phyloP scores from a whole-genome alignment of 2,113 vertebrate genomes.

The Sialia sialis region DNA sequence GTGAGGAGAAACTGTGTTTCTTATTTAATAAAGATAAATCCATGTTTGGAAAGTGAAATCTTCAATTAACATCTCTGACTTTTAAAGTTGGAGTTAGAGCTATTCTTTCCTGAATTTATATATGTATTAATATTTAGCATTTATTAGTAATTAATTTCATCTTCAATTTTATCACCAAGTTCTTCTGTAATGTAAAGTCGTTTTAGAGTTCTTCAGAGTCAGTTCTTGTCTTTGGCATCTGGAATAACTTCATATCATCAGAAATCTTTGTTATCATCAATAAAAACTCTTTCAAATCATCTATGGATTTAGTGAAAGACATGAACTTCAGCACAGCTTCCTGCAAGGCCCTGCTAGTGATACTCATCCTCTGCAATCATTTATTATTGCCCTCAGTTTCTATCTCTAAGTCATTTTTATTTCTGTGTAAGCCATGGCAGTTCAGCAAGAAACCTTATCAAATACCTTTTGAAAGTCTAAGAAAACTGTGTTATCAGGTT shows the following conservation, averaged over 20 bases:
- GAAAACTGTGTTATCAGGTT: not conserved
- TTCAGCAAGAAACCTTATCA: not conserved
- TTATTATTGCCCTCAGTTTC: not conserved
- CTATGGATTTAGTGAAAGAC: not conserved
- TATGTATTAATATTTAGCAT: not conserved
- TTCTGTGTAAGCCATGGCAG: not conserved
- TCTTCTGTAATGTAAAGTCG: not conserved
- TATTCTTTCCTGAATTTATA: not conserved
- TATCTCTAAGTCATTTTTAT: not conserved
- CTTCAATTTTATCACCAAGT: not conserved
- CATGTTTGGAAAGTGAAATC: not conserved
- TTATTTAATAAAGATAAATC: not conserved
- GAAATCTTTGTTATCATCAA: not conserved
- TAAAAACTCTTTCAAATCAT: not conserved
- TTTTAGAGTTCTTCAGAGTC: not conserved
- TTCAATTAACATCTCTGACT: not conserved
- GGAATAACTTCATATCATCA: not conserved
- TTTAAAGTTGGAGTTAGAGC: not conserved
- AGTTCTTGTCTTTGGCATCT: not conserved
- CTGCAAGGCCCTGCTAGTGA: not conserved
- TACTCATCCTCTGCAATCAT: not conserved
- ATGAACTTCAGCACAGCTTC: not conserved
- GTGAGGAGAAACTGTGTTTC: not conserved
- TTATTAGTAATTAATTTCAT: not conserved
- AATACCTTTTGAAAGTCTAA: not conserved